phyloP scores from a whole-genome alignment of 1,140 invertebrate species.

The Cephus cinctus region DNA sequence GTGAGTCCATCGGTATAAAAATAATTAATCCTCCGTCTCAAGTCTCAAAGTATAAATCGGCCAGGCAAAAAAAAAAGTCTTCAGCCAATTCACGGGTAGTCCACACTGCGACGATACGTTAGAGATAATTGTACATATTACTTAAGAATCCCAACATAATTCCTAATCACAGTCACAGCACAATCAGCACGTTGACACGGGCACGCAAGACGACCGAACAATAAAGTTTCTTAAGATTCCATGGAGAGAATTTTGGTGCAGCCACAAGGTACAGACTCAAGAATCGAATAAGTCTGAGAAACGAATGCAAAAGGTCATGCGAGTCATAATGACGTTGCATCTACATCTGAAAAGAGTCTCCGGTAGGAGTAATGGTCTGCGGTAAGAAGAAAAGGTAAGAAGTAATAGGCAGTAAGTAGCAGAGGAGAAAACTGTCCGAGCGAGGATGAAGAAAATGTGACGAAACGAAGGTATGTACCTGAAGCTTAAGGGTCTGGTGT shows the following conservation, averaged over 20 bases:
- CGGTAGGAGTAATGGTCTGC: background rate
- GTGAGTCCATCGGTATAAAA: no score
- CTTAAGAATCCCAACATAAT: no score
- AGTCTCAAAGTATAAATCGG: no score
- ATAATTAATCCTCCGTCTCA: no score
- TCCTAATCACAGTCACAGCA: no score
- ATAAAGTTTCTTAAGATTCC: background rate
- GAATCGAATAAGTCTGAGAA: background rate
- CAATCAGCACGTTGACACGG: no score
- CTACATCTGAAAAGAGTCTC: no score
- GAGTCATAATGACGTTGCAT: no score
- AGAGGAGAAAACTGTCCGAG: background rate
- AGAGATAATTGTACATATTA: no score
- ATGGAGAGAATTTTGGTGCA: background rate
- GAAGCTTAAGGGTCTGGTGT: constrained; percentile 47
- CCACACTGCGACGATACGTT: no score
- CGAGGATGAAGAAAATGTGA: background rate
- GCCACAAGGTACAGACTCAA: background rate
- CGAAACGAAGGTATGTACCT: constrained; percentile 30
- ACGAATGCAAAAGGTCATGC: background rate
- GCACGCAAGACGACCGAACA: background rate
- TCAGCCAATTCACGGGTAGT: no score
- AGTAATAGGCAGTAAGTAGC: background rate
- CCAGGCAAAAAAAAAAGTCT: no score
- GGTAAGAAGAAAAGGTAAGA: background rate